These are phyloP conservation scores for Agriopis marginaria DNA, from an alignment of 2,888 invertebrate species.

Conservation along the genomic window DNA sequence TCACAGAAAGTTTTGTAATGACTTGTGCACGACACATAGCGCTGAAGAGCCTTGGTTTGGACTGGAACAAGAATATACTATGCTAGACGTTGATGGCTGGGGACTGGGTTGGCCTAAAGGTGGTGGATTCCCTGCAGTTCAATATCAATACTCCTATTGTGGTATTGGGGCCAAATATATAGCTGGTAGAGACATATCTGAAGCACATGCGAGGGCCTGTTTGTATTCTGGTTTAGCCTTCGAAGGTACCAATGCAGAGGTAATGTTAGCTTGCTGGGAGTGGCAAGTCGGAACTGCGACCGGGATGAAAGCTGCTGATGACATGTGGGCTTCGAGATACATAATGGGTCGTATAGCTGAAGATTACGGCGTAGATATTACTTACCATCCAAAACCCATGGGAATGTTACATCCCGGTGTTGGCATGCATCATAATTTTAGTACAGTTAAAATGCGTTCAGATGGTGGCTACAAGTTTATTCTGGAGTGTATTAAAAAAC, in stretches of 20 bases:
- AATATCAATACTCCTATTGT: conserved; percentile 96
- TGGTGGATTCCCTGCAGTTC: conserved; percentile 94
- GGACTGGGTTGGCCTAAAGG: conserved; percentile 97
- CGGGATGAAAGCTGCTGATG: conserved; percentile 93
- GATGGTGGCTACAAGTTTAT: conserved; percentile 92
- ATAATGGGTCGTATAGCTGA: conserved; percentile 94
- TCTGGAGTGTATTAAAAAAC: conserved; percentile 95
- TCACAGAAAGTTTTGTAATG: conserved; percentile 89
- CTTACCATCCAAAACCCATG: conserved; percentile 91
- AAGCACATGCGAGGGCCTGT: conserved; percentile 93
- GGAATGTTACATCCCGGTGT: conserved; percentile 95
- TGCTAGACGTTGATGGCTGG: conserved; percentile 94
- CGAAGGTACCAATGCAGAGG: conserved; percentile 98
- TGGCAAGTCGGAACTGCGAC: conserved; percentile 96
- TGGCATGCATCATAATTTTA: conserved; percentile 96
- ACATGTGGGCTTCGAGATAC: conserved; percentile 95
- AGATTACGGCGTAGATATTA: conserved; percentile 92
- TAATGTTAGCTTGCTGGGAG: conserved; percentile 97
- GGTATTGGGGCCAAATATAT: conserved; percentile 97
- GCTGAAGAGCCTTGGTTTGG: conserved; percentile 95
- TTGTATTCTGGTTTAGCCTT: conserved; percentile 97
- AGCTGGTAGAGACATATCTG: conserved; percentile 96
- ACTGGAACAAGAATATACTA: conserved; percentile 96
- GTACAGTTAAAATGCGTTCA: conserved; percentile 93
- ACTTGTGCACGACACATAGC: conserved; percentile 89